phyloP scores from a whole-genome alignment of 2,888 invertebrate species.

The Cartodere bifasciata region DNA sequence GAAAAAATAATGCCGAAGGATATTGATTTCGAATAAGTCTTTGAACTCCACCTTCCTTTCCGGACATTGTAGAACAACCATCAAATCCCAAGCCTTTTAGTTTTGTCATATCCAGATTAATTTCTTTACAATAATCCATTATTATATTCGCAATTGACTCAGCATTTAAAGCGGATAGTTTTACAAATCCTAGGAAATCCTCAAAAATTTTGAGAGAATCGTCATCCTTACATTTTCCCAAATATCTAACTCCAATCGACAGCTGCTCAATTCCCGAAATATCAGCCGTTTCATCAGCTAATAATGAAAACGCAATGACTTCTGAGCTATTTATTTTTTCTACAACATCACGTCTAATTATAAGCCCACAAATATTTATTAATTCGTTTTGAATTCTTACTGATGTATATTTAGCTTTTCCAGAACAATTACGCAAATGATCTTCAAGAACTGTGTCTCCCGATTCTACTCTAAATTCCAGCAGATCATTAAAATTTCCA shows the following conservation, averaged over 20 bases:
- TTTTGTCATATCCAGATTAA: constrained; percentile 14
- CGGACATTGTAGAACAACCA: constrained; percentile 22
- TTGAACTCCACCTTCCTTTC: constrained; percentile 21
- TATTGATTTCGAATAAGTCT: constrained; percentile 19
- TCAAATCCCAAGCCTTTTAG: constrained; percentile 22
- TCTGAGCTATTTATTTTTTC: constrained; percentile 16
- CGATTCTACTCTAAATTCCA: constrained; percentile 7
- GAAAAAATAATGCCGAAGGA: constrained; percentile 18
- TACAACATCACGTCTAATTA: constrained; percentile 20
- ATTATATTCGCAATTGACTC: constrained; percentile 18
- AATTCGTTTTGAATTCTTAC: constrained; percentile 26
- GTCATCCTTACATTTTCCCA: constrained; percentile 13
- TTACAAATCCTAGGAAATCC: constrained; percentile 22
- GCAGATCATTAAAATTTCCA: constrained; percentile 7
- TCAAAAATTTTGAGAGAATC: constrained; percentile 16
- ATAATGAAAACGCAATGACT: constrained; percentile 17
- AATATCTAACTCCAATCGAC: constrained; percentile 20
- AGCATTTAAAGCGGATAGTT: constrained; percentile 17
- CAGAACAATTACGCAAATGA: constrained; percentile 5
- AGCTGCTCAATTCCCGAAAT: constrained; percentile 20
- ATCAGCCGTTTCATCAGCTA: constrained; percentile 21
- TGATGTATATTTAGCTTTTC: constrained; percentile 22
- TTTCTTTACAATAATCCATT: constrained; percentile 16
- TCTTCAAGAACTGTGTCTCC: constrained; percentile 5
- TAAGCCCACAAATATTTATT: constrained; percentile 19